Percentiles rank a stretch among this genome's conserved stretches.
phyloP scores from a whole-genome alignment of 2,888 invertebrate species.

The Nysson spinosus region DNA sequence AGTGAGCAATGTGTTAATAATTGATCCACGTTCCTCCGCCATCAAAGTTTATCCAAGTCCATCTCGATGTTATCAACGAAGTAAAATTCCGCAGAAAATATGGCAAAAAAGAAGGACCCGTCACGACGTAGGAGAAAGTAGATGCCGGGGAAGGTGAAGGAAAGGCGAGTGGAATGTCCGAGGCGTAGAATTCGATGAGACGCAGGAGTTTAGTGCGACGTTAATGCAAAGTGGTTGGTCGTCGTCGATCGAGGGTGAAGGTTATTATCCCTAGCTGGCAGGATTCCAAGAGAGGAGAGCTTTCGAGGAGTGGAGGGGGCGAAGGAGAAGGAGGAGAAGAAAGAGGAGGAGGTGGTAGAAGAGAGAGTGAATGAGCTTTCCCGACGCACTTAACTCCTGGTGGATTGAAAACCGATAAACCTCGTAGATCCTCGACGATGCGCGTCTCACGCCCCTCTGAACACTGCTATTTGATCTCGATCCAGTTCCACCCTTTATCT shows the following conservation, averaged over 20 bases:
- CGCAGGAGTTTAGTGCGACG: conserved; percentile 56
- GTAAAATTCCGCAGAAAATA: not conserved
- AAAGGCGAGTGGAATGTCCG: conserved; percentile 16
- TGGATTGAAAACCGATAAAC: conserved; percentile 60
- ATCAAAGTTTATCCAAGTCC: too few species aligned
- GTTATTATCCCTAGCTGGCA: conserved; percentile 71
- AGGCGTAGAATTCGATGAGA: not conserved
- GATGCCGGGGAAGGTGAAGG: not conserved
- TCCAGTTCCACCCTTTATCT: conserved; percentile 9
- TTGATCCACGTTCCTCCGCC: too few species aligned
- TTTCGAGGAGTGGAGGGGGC: conserved; percentile 48
- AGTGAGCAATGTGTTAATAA: too few species aligned
- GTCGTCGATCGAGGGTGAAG: conserved; percentile 62
- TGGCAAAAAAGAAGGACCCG: not conserved
- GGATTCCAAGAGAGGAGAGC: conserved; percentile 62
- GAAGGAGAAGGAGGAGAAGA: not conserved
- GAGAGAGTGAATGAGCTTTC: conserved; percentile 28
- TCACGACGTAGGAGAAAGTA: not conserved
- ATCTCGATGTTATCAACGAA: too few species aligned
- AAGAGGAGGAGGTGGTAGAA: not conserved
- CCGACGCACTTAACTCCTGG: conserved; percentile 59
- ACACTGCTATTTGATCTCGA: conserved; percentile 36
- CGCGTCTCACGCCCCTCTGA: conserved; percentile 9
- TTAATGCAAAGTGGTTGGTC: conserved; percentile 57
- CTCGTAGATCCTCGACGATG: conserved; percentile 19